Evolutionary conservation across 2,888 invertebrate genomes (phyloP).

Genomic region (Phyllotreta cruciferae): DNA sequence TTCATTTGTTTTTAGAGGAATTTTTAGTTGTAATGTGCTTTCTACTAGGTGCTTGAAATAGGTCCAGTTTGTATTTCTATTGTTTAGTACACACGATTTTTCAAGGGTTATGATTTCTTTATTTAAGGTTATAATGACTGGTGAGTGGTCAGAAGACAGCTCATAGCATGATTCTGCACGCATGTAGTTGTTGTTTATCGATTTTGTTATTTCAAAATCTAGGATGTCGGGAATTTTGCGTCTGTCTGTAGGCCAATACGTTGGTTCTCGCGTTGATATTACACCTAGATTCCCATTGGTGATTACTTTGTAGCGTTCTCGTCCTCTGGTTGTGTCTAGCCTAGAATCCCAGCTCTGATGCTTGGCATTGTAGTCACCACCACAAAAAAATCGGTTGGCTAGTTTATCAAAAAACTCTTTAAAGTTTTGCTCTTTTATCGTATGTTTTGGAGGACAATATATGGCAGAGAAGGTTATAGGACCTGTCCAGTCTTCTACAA

Average conservation of each 20-base stretch:
- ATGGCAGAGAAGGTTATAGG: neutral
- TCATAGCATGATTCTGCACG: neutral
- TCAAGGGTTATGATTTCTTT: neutral
- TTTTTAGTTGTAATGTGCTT: neutral
- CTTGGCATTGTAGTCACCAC: neutral
- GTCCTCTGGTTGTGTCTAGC: neutral
- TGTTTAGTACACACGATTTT: neutral
- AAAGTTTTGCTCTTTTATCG: neutral
- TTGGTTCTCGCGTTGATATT: too few species aligned
- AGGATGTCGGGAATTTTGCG: neutral
- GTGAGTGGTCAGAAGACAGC: conserved; percentile 1
- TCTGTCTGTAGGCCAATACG: too few species aligned
- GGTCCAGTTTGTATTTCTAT: neutral
- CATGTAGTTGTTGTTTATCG: neutral
- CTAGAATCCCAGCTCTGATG: neutral
- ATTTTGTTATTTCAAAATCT: neutral
- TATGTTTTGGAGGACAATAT: conserved; percentile 3
- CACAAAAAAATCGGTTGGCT: neutral
- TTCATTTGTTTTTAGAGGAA: neutral
- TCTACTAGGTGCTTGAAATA: neutral
- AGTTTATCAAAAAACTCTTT: neutral
- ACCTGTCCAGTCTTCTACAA: too few species aligned
- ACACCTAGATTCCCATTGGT: neutral
- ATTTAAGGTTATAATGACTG: neutral
- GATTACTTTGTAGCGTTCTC: neutral